A percentile compares a stretch with the other conserved stretches of the same genome.
Conservation (phyloP, 2,888 invertebrate genomes). For the Plagodis dolabraria region DNA sequence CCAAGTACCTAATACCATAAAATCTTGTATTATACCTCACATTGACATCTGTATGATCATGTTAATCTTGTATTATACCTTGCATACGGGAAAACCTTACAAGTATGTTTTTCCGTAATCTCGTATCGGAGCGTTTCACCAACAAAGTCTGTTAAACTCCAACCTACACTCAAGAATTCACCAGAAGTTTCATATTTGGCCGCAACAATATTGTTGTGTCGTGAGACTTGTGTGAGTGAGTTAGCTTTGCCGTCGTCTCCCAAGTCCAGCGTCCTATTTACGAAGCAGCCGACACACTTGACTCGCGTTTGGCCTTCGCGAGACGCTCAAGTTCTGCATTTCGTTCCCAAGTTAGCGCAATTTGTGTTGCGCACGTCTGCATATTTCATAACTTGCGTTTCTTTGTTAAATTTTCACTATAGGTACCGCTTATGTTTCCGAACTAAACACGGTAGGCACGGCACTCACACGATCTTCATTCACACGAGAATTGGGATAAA, state of each 20-base stretch:
- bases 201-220: constrained; percentile 56
- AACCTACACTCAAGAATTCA: constrained; percentile 18
- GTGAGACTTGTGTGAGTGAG: constrained; percentile 38
- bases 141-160: constrained; percentile 7
- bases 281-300: constrained; percentile 61
- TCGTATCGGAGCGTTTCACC: background rate
- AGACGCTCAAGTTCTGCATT: constrained; percentile 69
- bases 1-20: too few relatives aligned
- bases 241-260: constrained; percentile 44
- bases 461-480: too few relatives aligned
- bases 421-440: constrained; percentile 43
- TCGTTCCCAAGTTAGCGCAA: constrained; percentile 72
- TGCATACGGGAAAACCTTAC: too few relatives aligned
- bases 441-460: too few relatives aligned
- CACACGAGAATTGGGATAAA: too few relatives aligned
- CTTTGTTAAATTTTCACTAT: constrained; percentile 52
- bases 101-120: background rate
- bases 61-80: too few relatives aligned
- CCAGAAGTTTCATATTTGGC: constrained; percentile 19
- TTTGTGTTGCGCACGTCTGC: constrained; percentile 70
- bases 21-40: too few relatives aligned
- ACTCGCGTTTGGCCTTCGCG: constrained; percentile 65
- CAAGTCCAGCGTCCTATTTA: constrained; percentile 59
- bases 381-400: constrained; percentile 58
- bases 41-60: too few relatives aligned